Percentiles rank a stretch among this genome's conserved stretches.
Evolutionary conservation across 1,140 invertebrate species (phyloP).

Genomic region (Drosophila lacertosa): DNA sequence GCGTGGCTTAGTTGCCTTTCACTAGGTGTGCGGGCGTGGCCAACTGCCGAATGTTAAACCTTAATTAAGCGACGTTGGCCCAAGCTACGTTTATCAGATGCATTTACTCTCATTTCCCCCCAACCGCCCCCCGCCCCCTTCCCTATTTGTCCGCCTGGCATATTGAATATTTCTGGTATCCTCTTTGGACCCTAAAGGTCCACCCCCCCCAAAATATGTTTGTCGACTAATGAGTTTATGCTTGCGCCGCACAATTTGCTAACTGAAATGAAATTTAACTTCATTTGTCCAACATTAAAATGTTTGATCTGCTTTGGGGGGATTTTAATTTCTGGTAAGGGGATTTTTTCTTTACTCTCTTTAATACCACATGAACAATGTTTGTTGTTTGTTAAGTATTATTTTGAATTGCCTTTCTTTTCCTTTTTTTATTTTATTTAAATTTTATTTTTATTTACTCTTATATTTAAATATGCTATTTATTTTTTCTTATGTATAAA

Average conservation of each 20-base stretch:
- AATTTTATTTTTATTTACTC: no score
- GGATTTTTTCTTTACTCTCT: no score
- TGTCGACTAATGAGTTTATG: constrained; percentile 52
- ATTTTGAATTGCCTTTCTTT: no score
- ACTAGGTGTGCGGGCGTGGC: constrained; percentile 12
- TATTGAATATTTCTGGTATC: constrained; percentile 44
- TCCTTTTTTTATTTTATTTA: no score
- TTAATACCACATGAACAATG: no score
- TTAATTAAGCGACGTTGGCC: constrained; percentile 44
- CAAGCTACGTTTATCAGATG: constrained; percentile 22
- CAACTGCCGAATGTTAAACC: constrained; percentile 33
- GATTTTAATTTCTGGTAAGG: background rate
- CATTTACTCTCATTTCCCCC: constrained; percentile 1
- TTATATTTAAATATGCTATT: no score
- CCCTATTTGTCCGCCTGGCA: constrained; percentile 1
- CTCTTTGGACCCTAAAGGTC: background rate
- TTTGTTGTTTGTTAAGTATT: no score
- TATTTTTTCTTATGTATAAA: no score
- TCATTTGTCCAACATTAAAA: constrained; percentile 6
- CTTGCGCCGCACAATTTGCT: constrained; percentile 42
- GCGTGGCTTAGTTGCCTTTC: constrained; percentile 13
- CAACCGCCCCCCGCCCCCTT: background rate
- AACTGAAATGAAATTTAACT: constrained; percentile 32
- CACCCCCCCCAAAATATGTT: constrained; percentile 35
- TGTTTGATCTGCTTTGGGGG: constrained; percentile 4